Evolutionary conservation across 2,797 vertebrate species (phyloP).

Genomic region (Sphenodon punctatus): DNA sequence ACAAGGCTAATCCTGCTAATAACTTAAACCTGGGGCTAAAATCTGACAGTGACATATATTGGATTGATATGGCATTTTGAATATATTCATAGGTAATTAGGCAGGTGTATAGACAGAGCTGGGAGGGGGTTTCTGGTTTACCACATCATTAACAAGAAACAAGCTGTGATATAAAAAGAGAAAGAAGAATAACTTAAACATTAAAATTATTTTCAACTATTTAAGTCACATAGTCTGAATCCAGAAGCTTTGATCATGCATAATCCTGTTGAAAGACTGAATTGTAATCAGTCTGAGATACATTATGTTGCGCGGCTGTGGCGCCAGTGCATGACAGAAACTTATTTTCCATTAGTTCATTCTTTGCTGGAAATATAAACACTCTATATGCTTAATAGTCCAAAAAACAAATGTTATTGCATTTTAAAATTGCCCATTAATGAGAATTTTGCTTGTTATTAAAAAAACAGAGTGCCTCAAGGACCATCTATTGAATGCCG

Average conservation of each 20-base stretch:
- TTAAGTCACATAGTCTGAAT: conserved; percentile 58
- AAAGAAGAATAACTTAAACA: conserved; percentile 45
- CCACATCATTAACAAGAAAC: conserved; percentile 40
- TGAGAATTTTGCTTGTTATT: conserved; percentile 54
- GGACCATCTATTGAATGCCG: conserved; percentile 42
- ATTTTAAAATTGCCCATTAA: conserved; percentile 62
- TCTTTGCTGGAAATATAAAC: conserved; percentile 65
- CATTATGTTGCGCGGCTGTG: conserved; percentile 33
- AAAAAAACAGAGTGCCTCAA: conserved; percentile 38
- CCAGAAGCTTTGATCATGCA: conserved; percentile 54
- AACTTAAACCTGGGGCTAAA: conserved; percentile 8
- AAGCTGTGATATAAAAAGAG: conserved; percentile 1
- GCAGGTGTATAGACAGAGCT: not conserved
- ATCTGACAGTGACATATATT: conserved; percentile 1
- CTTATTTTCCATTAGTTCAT: conserved; percentile 64
- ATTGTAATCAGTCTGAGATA: conserved; percentile 55
- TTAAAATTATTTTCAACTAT: conserved; percentile 53
- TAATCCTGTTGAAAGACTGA: conserved; percentile 58
- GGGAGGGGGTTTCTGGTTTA: not conserved
- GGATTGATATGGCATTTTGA: not conserved
- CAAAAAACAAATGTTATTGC: conserved; percentile 55
- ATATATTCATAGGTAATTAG: conserved; percentile 29
- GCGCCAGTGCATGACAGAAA: conserved; percentile 39
- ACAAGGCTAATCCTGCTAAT: not conserved
- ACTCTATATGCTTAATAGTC: conserved; percentile 63